These are phyloP conservation scores for Apodemia duryi DNA, from an alignment of 2,888 invertebrate genomes.

Conservation along the genomic window DNA sequence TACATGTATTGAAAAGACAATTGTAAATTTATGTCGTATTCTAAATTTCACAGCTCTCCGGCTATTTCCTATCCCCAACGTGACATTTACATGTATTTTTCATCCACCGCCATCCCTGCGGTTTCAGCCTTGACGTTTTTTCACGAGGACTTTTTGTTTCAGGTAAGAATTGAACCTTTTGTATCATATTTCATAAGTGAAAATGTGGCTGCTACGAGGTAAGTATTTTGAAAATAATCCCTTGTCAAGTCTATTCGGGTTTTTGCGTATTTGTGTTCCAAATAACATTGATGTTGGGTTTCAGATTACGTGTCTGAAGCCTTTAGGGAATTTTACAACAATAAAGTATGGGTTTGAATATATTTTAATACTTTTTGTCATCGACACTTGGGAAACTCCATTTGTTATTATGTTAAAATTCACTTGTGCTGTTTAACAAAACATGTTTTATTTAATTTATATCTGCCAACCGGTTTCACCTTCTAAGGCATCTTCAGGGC, in stretches of 20 bases:
- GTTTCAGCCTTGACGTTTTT: slow-evolving; percentile 47
- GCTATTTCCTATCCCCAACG: slow-evolving; percentile 39
- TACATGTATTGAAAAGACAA: too few relatives aligned
- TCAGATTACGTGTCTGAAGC: not conserved
- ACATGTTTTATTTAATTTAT: too few relatives aligned
- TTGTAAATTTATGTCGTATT: not conserved
- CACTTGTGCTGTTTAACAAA: too few relatives aligned
- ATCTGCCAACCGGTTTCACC: too few relatives aligned
- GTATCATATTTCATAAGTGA: slow-evolving; percentile 34
- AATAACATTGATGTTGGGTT: not conserved
- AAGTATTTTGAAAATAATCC: slow-evolving; percentile 19
- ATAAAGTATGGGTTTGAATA: not conserved
- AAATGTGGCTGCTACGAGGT: slow-evolving; percentile 24
- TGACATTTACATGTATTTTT: slow-evolving; percentile 46
- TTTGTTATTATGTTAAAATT: too few relatives aligned
- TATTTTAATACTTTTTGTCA: too few relatives aligned
- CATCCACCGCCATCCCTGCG: slow-evolving; percentile 34
- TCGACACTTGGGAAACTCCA: too few relatives aligned
- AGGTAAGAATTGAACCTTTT: slow-evolving; percentile 54
- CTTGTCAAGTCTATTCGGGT: slow-evolving; percentile 17
- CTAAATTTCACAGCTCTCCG: slow-evolving; percentile 31
- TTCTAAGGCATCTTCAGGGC: too few relatives aligned
- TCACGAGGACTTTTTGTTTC: slow-evolving; percentile 53
- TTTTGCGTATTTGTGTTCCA: slow-evolving; percentile 8
- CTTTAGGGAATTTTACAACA: not conserved